Evolutionary conservation across 2,888 invertebrate species (phyloP), one percentile per base, ranked within the genome.

Genomic region (Dasypolia templi): DNA sequence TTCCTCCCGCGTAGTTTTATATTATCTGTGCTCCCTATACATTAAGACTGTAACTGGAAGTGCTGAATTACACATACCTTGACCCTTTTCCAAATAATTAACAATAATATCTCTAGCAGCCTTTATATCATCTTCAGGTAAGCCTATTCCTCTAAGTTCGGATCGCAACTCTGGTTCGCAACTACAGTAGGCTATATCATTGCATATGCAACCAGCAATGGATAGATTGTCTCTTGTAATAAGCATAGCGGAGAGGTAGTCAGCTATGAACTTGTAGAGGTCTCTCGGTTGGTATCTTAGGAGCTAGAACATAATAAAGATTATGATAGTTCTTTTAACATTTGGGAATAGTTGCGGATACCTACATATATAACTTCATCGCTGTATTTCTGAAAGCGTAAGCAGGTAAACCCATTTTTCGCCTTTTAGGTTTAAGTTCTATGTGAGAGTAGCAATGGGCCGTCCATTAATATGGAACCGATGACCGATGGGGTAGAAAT

Each of bases 181-280:
- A n/a, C 76, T 39, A 63, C 88, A 87, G 0, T 87, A 68, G 77
- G 90, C 92, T 0, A 92, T 63, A 6, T 91, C 85, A 14, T 77
- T 77, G 75, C 92, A 94, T 65, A 95, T 70, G 4, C 84, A 83
- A n/a, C 87, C 73, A 58, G 94, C 94, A 74, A 94, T 82, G 84
- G 88, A 80, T 35, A 95, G 79, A 68, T 97, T 96, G 86, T 98
- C 97, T 44, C 98, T 95, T 0, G 97, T 97, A 22, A 97, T 96
- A 75, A 98, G 91, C 86, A 98, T 90, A 0, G 97, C 97, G 80
- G 97, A 97, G 51, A 97, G 92, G 90, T 98, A 98, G 88, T 97
- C 97, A 0, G 97, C 97, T 75, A 98, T 97, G 89, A 97, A 98
- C 68, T 95, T 93, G 91, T 97, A 97, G 4, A 97, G 92, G 75